Conservation (phyloP, 2,888 invertebrate species). For the Caenorhabditis angaria region DNA sequence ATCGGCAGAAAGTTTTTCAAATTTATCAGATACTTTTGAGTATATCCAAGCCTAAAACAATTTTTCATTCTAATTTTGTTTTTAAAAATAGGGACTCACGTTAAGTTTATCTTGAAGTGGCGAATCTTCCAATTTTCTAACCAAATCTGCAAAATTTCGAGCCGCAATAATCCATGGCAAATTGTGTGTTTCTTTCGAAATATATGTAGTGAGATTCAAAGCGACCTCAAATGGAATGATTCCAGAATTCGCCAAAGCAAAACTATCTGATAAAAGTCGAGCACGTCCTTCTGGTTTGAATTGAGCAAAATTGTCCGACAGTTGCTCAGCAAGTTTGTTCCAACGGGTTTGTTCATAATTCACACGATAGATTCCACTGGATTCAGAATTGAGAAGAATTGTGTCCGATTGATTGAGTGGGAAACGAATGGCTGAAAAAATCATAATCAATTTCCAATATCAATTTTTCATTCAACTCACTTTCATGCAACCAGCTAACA, state of each 20-base stretch:
- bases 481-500: conserved; percentile 64
- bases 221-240: conserved; percentile 75
- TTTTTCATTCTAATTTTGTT: neutral
- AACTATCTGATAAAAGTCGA: conserved; percentile 86
- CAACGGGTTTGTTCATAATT: conserved; percentile 54
- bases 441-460: neutral
- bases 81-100: conserved; percentile 11
- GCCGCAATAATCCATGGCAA: conserved; percentile 39
- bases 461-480: conserved; percentile 5
- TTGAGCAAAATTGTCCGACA: conserved; percentile 22
- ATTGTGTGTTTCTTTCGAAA: neutral
- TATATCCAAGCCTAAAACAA: conserved; percentile 29
- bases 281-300: conserved; percentile 72
- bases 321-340: conserved; percentile 41
- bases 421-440: conserved; percentile 42
- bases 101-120: conserved; percentile 31
- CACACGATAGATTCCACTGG: conserved; percentile 68
- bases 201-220: conserved; percentile 48
- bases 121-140: conserved; percentile 29
- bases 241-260: conserved; percentile 76
- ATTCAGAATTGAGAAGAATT: conserved; percentile 66
- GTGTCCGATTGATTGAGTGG: conserved; percentile 50
- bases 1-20: conserved; percentile 18
- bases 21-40: conserved; percentile 26
- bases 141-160: conserved; percentile 21